Conservation (phyloP, 2,113 vertebrate species). For the Tragelaphus strepsiceros region DNA sequence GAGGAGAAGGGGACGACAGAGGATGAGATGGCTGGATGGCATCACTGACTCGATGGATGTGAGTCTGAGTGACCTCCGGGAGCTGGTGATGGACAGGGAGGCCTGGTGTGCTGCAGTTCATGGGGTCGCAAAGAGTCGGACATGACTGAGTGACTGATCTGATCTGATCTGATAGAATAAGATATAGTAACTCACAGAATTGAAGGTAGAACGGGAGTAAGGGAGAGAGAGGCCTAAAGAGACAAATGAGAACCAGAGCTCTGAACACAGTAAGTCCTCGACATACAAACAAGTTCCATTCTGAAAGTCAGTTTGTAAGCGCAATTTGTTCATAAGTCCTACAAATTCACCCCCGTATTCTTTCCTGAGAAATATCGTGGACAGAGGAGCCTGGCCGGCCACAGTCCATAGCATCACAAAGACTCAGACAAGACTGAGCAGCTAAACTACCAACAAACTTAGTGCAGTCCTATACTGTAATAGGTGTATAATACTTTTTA, state of each 20-base stretch:
- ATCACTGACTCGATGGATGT: no score
- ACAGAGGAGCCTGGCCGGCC: background rate
- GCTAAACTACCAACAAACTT: background rate
- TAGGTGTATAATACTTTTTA: background rate
- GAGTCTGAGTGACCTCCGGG: no score
- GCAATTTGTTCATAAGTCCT: background rate
- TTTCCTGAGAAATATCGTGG: background rate
- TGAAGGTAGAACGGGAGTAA: background rate
- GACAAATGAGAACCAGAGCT: background rate
- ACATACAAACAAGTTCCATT: background rate
- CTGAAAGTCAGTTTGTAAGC: background rate
- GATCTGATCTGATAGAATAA: background rate
- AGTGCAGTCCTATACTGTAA: accelerated
- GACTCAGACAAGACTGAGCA: background rate
- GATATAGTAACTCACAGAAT: background rate
- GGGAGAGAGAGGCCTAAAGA: background rate
- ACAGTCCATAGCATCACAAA: background rate
- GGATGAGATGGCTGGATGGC: no score
- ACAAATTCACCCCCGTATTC: background rate
- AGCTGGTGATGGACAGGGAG: no score
- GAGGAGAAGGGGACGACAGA: no score
- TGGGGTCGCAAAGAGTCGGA: no score
- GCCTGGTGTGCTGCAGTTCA: no score
- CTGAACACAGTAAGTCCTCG: background rate
- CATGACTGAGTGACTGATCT: no score